phyloP scores from a whole-genome alignment of 2,113 vertebrate genomes.

The Coturnix japonica region DNA sequence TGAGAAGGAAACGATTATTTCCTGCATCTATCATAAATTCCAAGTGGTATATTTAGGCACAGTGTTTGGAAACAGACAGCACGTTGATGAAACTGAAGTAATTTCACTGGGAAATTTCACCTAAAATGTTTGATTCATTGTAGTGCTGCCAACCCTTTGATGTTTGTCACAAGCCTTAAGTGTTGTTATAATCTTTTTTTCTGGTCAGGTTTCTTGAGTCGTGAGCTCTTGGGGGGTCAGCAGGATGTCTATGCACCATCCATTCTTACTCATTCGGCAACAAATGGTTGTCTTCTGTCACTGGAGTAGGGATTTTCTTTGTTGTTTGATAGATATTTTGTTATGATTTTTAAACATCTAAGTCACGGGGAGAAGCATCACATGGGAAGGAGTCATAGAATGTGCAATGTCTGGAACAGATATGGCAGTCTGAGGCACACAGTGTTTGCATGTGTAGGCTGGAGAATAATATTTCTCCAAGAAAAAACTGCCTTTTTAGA shows the following conservation, averaged over 20 bases:
- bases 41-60: background rate
- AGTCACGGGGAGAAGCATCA: background rate
- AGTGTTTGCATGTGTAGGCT: background rate
- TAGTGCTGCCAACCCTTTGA: slow-evolving; percentile 9
- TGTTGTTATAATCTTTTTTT: background rate
- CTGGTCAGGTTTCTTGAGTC: background rate
- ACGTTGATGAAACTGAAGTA: background rate
- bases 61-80: background rate
- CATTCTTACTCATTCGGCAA: background rate
- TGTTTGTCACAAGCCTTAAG: background rate
- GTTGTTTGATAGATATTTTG: background rate
- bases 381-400: background rate
- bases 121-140: background rate
- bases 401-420: background rate
- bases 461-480: slow-evolving; percentile 35
- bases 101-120: slow-evolving; percentile 12
- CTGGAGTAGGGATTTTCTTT: background rate
- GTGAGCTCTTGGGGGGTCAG: background rate
- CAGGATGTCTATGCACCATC: background rate
- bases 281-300: background rate
- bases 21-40: slow-evolving; percentile 21
- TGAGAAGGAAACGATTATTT: slow-evolving; percentile 34
- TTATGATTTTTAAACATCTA: slow-evolving; percentile 7
- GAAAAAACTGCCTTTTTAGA: slow-evolving; percentile 12
- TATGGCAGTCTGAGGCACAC: background rate